Percentiles rank a stretch among this genome's conserved stretches.
Conservation (phyloP, 2,888 invertebrate genomes). For the Steinernema carpocapsae region DNA sequence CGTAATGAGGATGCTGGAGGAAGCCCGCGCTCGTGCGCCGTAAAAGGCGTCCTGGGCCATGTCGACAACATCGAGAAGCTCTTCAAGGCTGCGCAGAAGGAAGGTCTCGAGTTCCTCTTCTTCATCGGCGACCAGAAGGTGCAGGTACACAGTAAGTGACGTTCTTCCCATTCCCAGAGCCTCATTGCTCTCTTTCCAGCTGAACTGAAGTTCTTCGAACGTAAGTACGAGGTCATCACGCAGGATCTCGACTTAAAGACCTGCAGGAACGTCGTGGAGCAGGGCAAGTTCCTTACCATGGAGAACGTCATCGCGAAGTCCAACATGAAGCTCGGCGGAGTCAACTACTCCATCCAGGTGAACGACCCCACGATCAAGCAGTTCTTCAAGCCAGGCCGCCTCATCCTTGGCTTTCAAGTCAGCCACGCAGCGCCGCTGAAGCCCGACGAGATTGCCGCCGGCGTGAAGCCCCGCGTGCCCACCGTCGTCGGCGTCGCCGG, state of each 20-base stretch:
- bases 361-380: too few species aligned
- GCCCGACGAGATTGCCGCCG: neutral
- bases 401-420: neutral
- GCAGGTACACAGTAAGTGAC: too few species aligned
- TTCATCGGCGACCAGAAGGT: constrained; percentile 32
- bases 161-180: too few species aligned
- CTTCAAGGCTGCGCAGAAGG: constrained; percentile 25
- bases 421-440: neutral
- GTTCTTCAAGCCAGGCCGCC: neutral
- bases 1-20: too few species aligned
- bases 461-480: neutral
- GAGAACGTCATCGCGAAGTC: constrained; percentile 37
- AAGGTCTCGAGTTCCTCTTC: constrained; percentile 40
- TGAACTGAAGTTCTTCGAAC: constrained; percentile 44
- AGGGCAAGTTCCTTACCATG: neutral
- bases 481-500: neutral
- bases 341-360: too few species aligned
- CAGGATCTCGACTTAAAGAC: constrained; percentile 40
- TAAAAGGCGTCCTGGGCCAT: neutral
- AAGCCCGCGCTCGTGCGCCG: neutral
- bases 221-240: constrained; percentile 41
- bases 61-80: neutral
- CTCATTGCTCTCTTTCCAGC: too few species aligned
- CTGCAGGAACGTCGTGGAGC: neutral
- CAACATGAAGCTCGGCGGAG: constrained; percentile 46